Evolutionary conservation across 2,888 invertebrate genomes (phyloP).

Genomic region (Drosophila anceps): DNA sequence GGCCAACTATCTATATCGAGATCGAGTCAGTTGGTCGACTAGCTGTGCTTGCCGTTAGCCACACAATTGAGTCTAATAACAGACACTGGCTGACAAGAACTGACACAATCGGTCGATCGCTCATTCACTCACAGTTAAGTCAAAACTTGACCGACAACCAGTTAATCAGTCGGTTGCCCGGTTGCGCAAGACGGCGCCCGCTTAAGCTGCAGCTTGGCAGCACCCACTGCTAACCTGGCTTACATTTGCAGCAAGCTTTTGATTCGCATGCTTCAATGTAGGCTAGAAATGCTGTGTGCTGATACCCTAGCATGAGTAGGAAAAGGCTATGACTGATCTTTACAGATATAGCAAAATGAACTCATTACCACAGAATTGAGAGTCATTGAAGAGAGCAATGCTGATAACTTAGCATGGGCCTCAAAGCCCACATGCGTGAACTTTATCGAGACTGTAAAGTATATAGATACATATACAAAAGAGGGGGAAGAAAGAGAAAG

Average conservation of each 20-base stretch:
- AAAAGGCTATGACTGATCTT: not conserved
- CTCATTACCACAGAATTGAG: too few relatives aligned
- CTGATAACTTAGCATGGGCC: too few relatives aligned
- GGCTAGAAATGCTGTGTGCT: not conserved
- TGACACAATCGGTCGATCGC: slow-evolving; percentile 42
- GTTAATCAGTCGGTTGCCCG: slow-evolving; percentile 21
- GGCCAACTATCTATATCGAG: slow-evolving; percentile 12
- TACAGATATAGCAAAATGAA: not conserved
- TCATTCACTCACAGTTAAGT: slow-evolving; percentile 7
- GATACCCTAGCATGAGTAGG: not conserved
- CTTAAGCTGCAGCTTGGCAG: slow-evolving; percentile 14
- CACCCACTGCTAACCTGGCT: slow-evolving; percentile 34
- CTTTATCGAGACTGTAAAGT: too few relatives aligned
- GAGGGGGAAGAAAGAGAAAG: too few relatives aligned
- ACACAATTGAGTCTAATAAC: slow-evolving; percentile 38
- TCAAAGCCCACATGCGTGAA: too few relatives aligned
- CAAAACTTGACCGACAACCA: slow-evolving; percentile 26
- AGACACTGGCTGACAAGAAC: slow-evolving; percentile 27
- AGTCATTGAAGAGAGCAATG: too few relatives aligned
- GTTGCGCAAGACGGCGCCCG: slow-evolving; percentile 58
- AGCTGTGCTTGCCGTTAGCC: slow-evolving; percentile 38
- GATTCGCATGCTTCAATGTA: slow-evolving; percentile 8
- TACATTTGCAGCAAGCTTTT: slow-evolving; percentile 40
- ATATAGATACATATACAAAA: too few relatives aligned
- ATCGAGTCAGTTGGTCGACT: slow-evolving; percentile 18